These are phyloP conservation scores for Adelognathus sp. DNA, from an alignment of 2,888 invertebrate species.

Conservation along the genomic window DNA sequence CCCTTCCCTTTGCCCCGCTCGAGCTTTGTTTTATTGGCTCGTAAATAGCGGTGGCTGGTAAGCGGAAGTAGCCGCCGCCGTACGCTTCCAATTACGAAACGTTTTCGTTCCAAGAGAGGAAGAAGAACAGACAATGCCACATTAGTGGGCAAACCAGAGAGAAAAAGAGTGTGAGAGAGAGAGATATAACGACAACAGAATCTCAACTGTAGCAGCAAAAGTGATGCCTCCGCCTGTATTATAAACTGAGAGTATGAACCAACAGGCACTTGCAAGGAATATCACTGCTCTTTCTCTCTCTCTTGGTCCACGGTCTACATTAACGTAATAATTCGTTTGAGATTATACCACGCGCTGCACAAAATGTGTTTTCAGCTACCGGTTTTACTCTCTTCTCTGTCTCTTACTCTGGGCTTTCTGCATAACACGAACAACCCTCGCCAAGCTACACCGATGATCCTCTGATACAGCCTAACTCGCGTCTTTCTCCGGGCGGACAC, in stretches of 20 bases:
- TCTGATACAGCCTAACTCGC: slow-evolving; percentile 28
- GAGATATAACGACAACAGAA: slow-evolving; percentile 33
- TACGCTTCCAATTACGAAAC: slow-evolving; percentile 71
- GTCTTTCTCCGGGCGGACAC: not conserved
- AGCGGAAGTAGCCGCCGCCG: slow-evolving; percentile 73
- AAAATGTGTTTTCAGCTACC: slow-evolving; percentile 41
- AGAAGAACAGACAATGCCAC: slow-evolving; percentile 25
- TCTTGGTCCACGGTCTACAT: slow-evolving; percentile 45
- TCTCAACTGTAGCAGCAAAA: slow-evolving; percentile 15
- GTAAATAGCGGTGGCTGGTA: slow-evolving; percentile 74
- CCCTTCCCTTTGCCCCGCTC: slow-evolving; percentile 19
- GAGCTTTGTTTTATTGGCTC: slow-evolving; percentile 76
- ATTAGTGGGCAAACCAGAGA: slow-evolving; percentile 26
- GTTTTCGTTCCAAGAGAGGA: slow-evolving; percentile 60
- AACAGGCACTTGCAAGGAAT: not conserved
- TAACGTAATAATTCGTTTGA: slow-evolving; percentile 63
- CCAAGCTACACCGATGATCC: slow-evolving; percentile 33
- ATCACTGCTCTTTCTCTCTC: not conserved
- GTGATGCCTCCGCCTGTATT: not conserved
- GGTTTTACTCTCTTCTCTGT: slow-evolving; percentile 14
- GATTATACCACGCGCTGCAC: slow-evolving; percentile 43
- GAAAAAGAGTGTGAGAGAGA: not conserved
- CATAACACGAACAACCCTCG: slow-evolving; percentile 38
- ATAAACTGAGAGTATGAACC: not conserved
- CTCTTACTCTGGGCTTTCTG: not conserved